Base-by-base conservation (phyloP, 2,888 invertebrate genomes). In the Watsonalla cultraria region DNA sequence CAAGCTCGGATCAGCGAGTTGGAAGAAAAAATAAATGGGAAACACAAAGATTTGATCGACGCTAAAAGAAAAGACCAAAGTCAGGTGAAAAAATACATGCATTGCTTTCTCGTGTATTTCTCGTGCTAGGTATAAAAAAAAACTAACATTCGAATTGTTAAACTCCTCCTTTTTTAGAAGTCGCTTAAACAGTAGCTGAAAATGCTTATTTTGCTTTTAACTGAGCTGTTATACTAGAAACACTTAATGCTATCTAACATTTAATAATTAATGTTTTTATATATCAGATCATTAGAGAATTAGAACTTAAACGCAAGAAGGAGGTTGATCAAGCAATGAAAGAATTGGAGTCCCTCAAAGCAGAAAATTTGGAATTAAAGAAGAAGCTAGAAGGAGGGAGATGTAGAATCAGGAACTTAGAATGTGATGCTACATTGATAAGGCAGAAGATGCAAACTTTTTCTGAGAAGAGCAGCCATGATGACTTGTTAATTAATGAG, bases 1-100 rank as follows among this genome's bases (percentile, higher is more conserved):
- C 95, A 95, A 72, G 92, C 93, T 52, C 95, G 94, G 83, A 84
- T 95, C 51, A 79, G 78, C 6, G 95, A 96, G 51, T 75, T 96
- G 0, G 94, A 93, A 66, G 92, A 92, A 24, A 95, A 94, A 71
- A 65, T 95, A 11, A 91, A 82, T 60, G 79, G 78, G 1, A 90
- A 86, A 64, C 79, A 78, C 33, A 86, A 82, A 52, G 73, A 81
- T 49, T 53, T 70, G 9, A 64, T 68, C 47, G 80, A 84, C 42
- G 67, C 67, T 7, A 86, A 85, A 54, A 77, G 61, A 51, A 84
- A 75, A 46, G 86, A 87, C 60, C 88, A 84, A 52, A 66, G 57
- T 57, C 80, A 85, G 73, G 88, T 82, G 68, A 8, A 37, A 7
- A 35, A 35, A 35, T 35, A 35, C 24, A 24, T 24, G 1, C 24